Evolutionary conservation across 2,888 invertebrate genomes (phyloP).

Genomic region (Corythucha ciliata): DNA sequence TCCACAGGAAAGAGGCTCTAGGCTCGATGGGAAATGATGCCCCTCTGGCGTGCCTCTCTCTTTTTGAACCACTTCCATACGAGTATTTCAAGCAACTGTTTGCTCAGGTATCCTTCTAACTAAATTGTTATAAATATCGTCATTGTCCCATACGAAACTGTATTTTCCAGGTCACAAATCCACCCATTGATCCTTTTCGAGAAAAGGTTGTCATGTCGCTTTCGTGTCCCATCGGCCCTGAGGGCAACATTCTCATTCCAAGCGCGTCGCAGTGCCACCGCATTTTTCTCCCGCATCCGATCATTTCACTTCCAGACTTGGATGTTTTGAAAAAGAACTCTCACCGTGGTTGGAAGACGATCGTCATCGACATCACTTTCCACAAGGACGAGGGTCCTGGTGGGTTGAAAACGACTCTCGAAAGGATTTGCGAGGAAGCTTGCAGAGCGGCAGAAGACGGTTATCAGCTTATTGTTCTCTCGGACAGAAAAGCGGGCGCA

Average conservation of each 20-base stretch:
- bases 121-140: not conserved
- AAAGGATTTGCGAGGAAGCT: constrained; percentile 70
- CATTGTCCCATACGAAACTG: constrained; percentile 1
- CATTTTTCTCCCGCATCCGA: constrained; percentile 86
- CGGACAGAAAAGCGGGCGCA: constrained; percentile 56
- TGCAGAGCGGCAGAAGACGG: constrained; percentile 65
- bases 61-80: constrained; percentile 88
- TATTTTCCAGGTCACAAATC: constrained; percentile 73
- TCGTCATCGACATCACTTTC: constrained; percentile 83
- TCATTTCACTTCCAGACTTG: constrained; percentile 82
- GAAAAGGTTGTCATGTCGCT: constrained; percentile 99
- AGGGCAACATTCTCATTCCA: constrained; percentile 86
- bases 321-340: constrained; percentile 74
- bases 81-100: constrained; percentile 98
- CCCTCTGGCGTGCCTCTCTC: constrained; percentile 91
- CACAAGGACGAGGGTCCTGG: constrained; percentile 60
- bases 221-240: constrained; percentile 93
- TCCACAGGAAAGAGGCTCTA: constrained; percentile 81
- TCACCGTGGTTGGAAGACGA: constrained; percentile 81
- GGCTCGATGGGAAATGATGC: constrained; percentile 99
- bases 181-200: constrained; percentile 98
- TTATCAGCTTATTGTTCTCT: constrained; percentile 77
- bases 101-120: constrained; percentile 61
- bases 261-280: constrained; percentile 78
- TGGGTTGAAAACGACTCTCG: constrained; percentile 71